These are phyloP conservation scores for Drosophila ambigua DNA, from an alignment of 1,140 invertebrate genomes.

Conservation along the genomic window DNA sequence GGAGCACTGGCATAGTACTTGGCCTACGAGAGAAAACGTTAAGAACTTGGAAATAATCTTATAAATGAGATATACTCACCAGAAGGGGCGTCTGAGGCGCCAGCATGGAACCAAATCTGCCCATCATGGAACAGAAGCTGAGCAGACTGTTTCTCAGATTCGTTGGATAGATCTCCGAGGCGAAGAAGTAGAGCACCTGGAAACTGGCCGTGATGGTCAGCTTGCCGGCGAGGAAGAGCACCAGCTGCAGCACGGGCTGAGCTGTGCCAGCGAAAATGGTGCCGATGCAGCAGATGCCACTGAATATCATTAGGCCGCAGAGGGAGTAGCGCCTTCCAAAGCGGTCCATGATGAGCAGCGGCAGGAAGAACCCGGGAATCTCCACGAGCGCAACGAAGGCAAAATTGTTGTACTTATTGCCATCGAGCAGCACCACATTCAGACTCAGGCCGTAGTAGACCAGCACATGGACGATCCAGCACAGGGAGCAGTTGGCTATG, in stretches of 20 bases:
- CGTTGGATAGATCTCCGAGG: constrained; percentile 90
- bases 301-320: constrained; percentile 86
- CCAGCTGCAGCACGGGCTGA: constrained; percentile 80
- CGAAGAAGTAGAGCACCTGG: constrained; percentile 89
- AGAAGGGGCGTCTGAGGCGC: constrained; percentile 89
- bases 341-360: constrained; percentile 87
- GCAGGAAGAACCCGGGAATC: constrained; percentile 88
- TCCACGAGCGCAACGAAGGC: constrained; percentile 89
- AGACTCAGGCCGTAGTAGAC: constrained; percentile 93
- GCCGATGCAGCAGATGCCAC: constrained; percentile 84
- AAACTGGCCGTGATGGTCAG: constrained; percentile 89
- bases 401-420: constrained; percentile 90
- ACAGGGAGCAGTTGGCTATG: constrained; percentile 87
- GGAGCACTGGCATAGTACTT: constrained; percentile 86
- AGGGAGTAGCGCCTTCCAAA: constrained; percentile 87
- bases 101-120: constrained; percentile 89
- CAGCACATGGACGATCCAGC: constrained; percentile 89
- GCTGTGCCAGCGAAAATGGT: constrained; percentile 62
- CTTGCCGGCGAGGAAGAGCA: constrained; percentile 89
- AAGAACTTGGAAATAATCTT: neutral
- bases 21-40: constrained; percentile 72
- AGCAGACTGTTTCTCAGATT: constrained; percentile 87
- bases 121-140: constrained; percentile 89
- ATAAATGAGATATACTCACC: constrained; percentile 80
- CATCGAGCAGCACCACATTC: constrained; percentile 90